phyloP scores from a whole-genome alignment of 1,140 invertebrate genomes.

The Artemia franciscana region DNA sequence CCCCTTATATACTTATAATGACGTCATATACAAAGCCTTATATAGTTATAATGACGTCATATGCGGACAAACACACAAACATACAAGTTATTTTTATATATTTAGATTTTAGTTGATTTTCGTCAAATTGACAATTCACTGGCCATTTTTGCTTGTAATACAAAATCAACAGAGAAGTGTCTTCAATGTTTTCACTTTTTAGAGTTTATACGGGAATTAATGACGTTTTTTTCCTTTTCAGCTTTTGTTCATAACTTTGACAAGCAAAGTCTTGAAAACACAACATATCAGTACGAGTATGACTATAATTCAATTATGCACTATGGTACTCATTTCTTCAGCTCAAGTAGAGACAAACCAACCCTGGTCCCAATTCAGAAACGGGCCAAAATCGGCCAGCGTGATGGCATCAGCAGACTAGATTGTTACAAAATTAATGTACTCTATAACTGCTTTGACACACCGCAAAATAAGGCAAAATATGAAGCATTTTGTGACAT shows the following conservation, averaged over 20 bases:
- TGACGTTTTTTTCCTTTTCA: conserved; percentile 18
- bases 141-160: too few species aligned
- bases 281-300: conserved; percentile 35
- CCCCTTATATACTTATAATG: too few species aligned
- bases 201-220: too few species aligned
- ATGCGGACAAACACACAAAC: too few species aligned
- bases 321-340: conserved; percentile 33
- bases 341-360: conserved; percentile 26
- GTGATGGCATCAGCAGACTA: conserved; percentile 32
- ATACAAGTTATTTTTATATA: too few species aligned
- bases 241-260: conserved; percentile 32
- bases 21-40: too few species aligned
- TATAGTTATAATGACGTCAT: too few species aligned
- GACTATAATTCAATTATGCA: conserved; percentile 50
- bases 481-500: conserved; percentile 34
- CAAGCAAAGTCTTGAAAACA: conserved; percentile 33
- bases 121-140: too few species aligned
- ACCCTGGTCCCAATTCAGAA: conserved; percentile 32
- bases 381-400: conserved; percentile 28
- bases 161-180: too few species aligned
- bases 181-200: too few species aligned
- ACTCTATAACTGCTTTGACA: conserved; percentile 35
- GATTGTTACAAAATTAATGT: conserved; percentile 46
- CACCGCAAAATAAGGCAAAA: conserved; percentile 25
- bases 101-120: too few species aligned